phyloP scores from a whole-genome alignment of 2,888 invertebrate species.

The Bellardia bayeri region DNA sequence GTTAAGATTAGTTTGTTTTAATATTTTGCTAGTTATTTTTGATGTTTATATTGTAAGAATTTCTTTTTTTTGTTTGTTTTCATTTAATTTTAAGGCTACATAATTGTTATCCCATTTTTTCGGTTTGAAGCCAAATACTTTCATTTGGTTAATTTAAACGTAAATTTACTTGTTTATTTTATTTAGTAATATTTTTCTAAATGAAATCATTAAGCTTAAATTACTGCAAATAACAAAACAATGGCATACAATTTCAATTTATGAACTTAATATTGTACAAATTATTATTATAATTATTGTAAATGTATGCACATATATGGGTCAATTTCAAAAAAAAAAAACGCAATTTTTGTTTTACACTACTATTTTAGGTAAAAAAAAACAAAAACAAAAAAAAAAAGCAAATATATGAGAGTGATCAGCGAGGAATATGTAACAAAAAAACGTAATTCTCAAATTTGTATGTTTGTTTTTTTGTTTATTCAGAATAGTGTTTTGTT shows the following conservation, averaged over 20 bases:
- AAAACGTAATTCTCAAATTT: too few species aligned
- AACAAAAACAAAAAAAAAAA: too few species aligned
- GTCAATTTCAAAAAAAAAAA: too few species aligned
- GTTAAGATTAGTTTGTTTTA: conserved; percentile 47
- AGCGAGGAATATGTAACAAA: too few species aligned
- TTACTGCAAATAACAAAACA: conserved; percentile 8
- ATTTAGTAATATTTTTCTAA: conserved; percentile 6
- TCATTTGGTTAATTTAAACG: conserved; percentile 15
- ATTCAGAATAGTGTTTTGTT: too few species aligned
- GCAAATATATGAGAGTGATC: too few species aligned
- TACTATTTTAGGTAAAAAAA: too few species aligned
- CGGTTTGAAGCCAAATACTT: background rate
- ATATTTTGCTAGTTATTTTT: conserved; percentile 6
- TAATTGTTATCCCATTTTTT: background rate
- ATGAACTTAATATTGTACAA: background rate
- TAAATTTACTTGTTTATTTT: conserved; percentile 27
- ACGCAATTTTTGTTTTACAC: too few species aligned
- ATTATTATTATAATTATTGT: too few species aligned
- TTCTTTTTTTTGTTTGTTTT: background rate
- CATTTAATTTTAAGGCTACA: background rate
- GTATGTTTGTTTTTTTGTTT: too few species aligned
- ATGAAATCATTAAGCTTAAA: conserved; percentile 29
- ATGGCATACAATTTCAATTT: background rate
- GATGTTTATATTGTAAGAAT: background rate
- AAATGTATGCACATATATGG: too few species aligned